These are phyloP conservation scores for Kuschelorhynchus macadamiae DNA, from an alignment of 2,888 invertebrate species.

Conservation along the genomic window DNA sequence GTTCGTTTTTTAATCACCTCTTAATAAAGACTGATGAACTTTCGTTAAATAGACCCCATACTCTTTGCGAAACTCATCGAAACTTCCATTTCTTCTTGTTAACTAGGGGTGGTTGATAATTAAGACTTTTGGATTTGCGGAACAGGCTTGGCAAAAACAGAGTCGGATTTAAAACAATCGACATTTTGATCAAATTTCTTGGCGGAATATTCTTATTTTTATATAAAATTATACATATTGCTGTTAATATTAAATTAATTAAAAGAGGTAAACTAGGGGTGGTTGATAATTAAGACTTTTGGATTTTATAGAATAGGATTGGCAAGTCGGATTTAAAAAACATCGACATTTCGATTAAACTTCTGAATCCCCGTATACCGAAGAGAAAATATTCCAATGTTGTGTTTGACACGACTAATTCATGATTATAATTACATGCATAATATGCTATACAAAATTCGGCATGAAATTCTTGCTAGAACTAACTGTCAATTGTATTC, in stretches of 20 bases:
- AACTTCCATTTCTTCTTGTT: conserved; percentile 59
- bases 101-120: conserved; percentile 59
- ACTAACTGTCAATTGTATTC: too few relatives aligned
- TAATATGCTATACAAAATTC: too few relatives aligned
- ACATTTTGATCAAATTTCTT: too few relatives aligned
- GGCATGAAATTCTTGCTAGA: too few relatives aligned
- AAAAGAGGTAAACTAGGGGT: conserved; percentile 59
- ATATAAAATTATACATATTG: too few relatives aligned
- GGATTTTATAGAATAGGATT: conserved; percentile 34
- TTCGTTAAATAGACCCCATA: conserved; percentile 40
- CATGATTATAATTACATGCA: too few relatives aligned
- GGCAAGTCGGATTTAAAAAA: conserved; percentile 24
- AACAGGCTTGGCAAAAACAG: conserved; percentile 26
- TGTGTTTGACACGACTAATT: too few relatives aligned
- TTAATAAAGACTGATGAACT: conserved; percentile 57
- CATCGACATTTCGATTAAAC: too few relatives aligned
- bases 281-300: conserved; percentile 60
- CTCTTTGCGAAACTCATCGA: conserved; percentile 50
- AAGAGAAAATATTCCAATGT: too few relatives aligned
- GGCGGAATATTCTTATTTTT: too few relatives aligned
- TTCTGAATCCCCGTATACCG: too few relatives aligned
- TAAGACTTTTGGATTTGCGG: conserved; percentile 55
- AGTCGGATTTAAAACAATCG: conserved; percentile 24
- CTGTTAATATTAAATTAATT: too few relatives aligned
- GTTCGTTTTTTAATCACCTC: conserved; percentile 48